Evolutionary conservation across 2,888 invertebrate species (phyloP).

Genomic region (Synergus itoensis): DNA sequence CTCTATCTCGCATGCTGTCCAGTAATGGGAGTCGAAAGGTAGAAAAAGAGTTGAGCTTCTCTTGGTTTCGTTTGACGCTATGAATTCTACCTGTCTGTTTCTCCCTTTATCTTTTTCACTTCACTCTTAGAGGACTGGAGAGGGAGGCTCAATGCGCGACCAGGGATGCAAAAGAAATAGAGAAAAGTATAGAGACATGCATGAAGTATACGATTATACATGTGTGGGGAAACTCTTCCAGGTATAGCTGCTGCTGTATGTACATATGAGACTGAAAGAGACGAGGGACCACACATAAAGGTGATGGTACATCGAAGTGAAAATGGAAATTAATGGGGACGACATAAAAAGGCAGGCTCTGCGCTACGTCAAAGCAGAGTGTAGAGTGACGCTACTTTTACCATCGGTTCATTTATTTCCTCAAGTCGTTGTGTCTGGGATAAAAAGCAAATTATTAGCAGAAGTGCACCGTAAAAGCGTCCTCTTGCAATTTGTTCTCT

Average conservation of each 20-base stretch:
- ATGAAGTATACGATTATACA: constrained; percentile 4
- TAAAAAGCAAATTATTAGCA: constrained; percentile 40
- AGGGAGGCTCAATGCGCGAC: constrained; percentile 26
- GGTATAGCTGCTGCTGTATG: not conserved
- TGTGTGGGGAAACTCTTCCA: not conserved
- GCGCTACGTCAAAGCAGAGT: constrained; percentile 17
- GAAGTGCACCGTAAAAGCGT: constrained; percentile 30
- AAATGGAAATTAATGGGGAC: constrained; percentile 40
- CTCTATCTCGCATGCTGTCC: constrained; percentile 24
- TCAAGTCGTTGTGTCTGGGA: constrained; percentile 20
- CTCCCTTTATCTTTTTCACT: constrained; percentile 34
- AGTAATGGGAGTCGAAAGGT: constrained; percentile 24
- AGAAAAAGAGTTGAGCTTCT: constrained; percentile 35
- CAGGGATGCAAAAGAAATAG: constrained; percentile 29
- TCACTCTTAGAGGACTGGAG: constrained; percentile 9
- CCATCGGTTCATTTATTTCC: constrained; percentile 37
- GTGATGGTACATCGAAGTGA: constrained; percentile 39
- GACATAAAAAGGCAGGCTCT: constrained; percentile 19
- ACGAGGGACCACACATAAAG: constrained; percentile 37
- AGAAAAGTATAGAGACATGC: not conserved
- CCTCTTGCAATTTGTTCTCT: constrained; percentile 15
- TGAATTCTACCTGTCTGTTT: constrained; percentile 31
- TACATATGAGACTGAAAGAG: constrained; percentile 7
- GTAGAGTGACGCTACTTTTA: constrained; percentile 30
- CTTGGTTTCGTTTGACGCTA: constrained; percentile 39